Base-by-base conservation (phyloP, 1,140 invertebrate genomes). In the Papilio helenus region DNA sequence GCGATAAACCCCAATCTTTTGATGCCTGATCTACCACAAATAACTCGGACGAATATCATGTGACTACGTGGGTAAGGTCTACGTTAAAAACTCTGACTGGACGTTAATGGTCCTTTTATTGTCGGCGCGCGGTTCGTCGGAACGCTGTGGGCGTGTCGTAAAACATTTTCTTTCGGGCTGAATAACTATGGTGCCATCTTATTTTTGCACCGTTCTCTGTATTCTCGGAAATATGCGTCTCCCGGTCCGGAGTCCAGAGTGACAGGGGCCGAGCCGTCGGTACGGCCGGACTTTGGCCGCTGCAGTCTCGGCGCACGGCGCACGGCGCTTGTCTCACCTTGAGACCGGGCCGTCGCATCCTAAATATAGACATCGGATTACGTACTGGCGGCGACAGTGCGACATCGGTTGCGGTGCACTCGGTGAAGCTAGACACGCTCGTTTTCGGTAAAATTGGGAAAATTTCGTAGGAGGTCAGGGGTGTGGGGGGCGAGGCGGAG, bases 11-110 rank as follows among this genome's bases (percentile, higher is more conserved):
- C 29, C 18, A 61, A 8, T 77, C 58, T 61, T 65, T 76, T 78
- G 72, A 82, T 90, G 84, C 84, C 89, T 89, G 88, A 90, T 92
- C 89, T 89, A 89, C 88, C 86, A 83, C 89, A 90, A 90, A 85
- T 81, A 81, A 76, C 51, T 77, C 72, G 74, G 79, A 51, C 65
- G 68, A 84, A 85, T 84, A 81, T 92, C 84, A 89, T 87, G 88
- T 89, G 89, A 89, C 85, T 85, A 83, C 74, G 83, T 88, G 86
- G 84, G 83, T 82, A 83, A 80, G 82, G 79, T 82, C 82, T 80
- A 85, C 86, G 86, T 88, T 81, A 84, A 84, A 81, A 86, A 73
- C 61, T 61, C 80, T 73, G 79, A 84, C 61, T 74, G 79, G 84
- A 87, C 84, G 80, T 85, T 89, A 90, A 92, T 87, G 86, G 79